Evolutionary conservation across 2,888 invertebrate species (phyloP).

Genomic region (Myopa testacea): DNA sequence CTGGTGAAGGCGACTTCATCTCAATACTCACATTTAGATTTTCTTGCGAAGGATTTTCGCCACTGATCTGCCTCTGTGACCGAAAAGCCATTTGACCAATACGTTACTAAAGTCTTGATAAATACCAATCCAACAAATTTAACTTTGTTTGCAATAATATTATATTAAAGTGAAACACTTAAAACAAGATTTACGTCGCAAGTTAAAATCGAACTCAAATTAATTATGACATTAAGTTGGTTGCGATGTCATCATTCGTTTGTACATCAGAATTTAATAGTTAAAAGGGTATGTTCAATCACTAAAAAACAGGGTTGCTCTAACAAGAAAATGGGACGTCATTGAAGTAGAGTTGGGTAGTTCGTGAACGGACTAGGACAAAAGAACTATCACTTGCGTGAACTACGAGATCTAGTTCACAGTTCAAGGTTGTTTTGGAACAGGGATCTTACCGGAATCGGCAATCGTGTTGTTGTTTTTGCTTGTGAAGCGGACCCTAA

Average conservation of each 20-base stretch:
- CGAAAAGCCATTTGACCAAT: slow-evolving; percentile 56
- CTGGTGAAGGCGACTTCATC: slow-evolving; percentile 61
- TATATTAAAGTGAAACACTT: too few species aligned
- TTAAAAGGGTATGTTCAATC: slow-evolving; percentile 1
- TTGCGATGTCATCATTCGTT: not conserved
- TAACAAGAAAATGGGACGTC: too few species aligned
- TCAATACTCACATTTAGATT: slow-evolving; percentile 60
- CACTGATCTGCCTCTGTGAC: slow-evolving; percentile 52
- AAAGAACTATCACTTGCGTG: too few species aligned
- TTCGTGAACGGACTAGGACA: too few species aligned
- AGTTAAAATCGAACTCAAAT: slow-evolving; percentile 19
- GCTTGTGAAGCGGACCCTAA: too few species aligned
- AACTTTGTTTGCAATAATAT: too few species aligned
- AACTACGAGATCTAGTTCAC: too few species aligned
- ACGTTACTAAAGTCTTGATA: not conserved
- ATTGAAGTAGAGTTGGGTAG: too few species aligned
- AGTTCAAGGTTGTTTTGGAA: too few species aligned
- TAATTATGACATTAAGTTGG: slow-evolving; percentile 24
- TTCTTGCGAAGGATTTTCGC: slow-evolving; percentile 54
- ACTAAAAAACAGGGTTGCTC: not conserved
- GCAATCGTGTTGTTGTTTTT: too few species aligned
- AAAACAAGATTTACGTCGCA: not conserved
- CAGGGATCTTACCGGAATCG: too few species aligned
- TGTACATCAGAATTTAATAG: slow-evolving; percentile 24
- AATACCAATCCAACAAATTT: not conserved